Percentiles rank a stretch among this genome's conserved stretches.
These are phyloP conservation scores for Theretra japonica DNA, from an alignment of 2,888 invertebrate genomes.

Conservation along the genomic window DNA sequence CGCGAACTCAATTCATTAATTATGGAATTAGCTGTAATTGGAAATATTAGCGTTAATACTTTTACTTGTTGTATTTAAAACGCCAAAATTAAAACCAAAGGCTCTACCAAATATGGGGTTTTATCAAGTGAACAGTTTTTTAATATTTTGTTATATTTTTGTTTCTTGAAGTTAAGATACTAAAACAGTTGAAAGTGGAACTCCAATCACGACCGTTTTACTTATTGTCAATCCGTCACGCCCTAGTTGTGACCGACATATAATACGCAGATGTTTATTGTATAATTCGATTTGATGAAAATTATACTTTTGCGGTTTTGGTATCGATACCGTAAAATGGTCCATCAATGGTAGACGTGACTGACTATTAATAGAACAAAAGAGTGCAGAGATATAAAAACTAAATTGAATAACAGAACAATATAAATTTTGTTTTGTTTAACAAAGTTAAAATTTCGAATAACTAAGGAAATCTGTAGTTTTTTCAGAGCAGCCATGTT, in stretches of 20 bases:
- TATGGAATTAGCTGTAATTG: no score
- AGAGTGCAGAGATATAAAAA: neutral
- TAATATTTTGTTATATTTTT: neutral
- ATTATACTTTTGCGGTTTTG: conserved; percentile 45
- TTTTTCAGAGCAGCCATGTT: no score
- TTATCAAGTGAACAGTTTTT: no score
- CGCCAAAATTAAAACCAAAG: no score
- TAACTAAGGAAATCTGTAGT: no score
- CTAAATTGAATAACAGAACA: neutral
- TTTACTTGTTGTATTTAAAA: no score
- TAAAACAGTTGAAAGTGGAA: neutral
- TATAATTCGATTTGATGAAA: conserved; percentile 58
- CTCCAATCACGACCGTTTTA: neutral
- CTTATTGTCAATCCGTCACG: conserved; percentile 45
- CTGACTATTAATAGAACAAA: neutral
- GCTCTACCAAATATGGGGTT: no score
- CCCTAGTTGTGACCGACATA: conserved; percentile 56
- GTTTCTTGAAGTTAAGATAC: neutral
- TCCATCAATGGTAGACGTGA: neutral
- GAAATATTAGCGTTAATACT: no score
- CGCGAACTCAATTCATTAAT: neutral
- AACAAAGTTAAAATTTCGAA: no score
- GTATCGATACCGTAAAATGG: conserved; percentile 48
- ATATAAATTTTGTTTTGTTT: no score
- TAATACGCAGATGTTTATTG: conserved; percentile 52